Percentiles rank a stretch among this genome's conserved stretches.
phyloP scores from a whole-genome alignment of 2,113 vertebrate genomes.

The Pampusana beccarii region DNA sequence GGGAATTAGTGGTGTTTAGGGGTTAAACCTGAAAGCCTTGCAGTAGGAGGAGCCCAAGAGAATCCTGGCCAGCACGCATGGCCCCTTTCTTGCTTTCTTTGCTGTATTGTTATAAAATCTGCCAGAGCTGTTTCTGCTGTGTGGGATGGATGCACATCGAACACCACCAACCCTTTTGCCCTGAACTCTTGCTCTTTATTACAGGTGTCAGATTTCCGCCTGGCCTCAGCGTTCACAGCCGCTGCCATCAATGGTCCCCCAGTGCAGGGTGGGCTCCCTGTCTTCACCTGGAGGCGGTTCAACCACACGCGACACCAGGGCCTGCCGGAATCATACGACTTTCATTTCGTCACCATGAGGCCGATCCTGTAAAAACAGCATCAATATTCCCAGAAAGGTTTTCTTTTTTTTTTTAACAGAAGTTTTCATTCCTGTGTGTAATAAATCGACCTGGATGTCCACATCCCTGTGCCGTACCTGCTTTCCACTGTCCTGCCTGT shows the following conservation, averaged over 20 bases:
- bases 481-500: neutral
- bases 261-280: constrained; percentile 80
- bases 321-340: constrained; percentile 84
- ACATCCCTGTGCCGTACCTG: neutral
- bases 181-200: neutral
- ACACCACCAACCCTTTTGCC: neutral
- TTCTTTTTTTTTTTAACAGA: constrained; percentile 26
- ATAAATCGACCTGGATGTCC: constrained; percentile 43
- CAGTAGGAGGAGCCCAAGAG: neutral
- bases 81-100: neutral
- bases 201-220: constrained; percentile 85
- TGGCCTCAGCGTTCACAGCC: constrained; percentile 78
- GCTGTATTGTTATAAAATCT: neutral
- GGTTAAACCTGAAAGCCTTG: neutral
- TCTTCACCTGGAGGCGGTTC: constrained; percentile 84
- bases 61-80: fast-evolving
- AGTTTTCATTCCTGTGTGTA: constrained; percentile 48
- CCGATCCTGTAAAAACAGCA: constrained; percentile 74
- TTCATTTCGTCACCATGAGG: constrained; percentile 83
- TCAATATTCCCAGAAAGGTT: neutral
- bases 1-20: neutral
- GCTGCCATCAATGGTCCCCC: constrained; percentile 88
- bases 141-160: neutral
- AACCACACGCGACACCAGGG: constrained; percentile 82
- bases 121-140: neutral